Evolutionary conservation across 2,888 invertebrate genomes (phyloP).

Genomic region (Sesia bembeciformis): DNA sequence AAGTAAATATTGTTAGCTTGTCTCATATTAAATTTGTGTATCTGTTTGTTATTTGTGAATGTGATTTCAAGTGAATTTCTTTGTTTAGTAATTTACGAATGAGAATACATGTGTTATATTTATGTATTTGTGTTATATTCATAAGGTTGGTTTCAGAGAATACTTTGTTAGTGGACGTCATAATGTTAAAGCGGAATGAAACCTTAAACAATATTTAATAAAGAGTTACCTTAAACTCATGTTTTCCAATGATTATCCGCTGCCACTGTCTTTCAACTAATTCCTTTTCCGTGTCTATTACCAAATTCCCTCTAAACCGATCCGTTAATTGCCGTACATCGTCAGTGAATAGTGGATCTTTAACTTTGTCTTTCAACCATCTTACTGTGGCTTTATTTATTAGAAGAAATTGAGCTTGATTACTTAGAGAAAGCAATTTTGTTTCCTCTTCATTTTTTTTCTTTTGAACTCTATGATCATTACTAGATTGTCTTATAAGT

Average conservation of each 20-base stretch:
- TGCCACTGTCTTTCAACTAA: conserved; percentile 86
- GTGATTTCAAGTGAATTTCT: background rate
- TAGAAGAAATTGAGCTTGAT: conserved; percentile 90
- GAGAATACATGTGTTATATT: background rate
- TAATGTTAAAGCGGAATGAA: background rate
- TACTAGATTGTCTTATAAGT: conserved; percentile 76
- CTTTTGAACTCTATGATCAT: conserved; percentile 41
- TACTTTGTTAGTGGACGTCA: too few species aligned
- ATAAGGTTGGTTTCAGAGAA: too few species aligned
- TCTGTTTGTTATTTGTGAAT: background rate
- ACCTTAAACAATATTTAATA: background rate
- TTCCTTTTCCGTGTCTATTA: conserved; percentile 81
- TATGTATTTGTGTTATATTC: too few species aligned
- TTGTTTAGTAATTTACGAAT: background rate
- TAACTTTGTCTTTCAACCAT: conserved; percentile 78
- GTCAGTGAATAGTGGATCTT: conserved; percentile 64
- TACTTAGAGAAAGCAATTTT: conserved; percentile 77
- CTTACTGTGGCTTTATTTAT: conserved; percentile 85
- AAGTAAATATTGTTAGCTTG: too few species aligned
- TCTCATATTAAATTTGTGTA: too few species aligned
- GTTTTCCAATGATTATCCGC: conserved; percentile 77
- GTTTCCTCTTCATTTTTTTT: conserved; percentile 30
- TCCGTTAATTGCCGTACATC: conserved; percentile 77
- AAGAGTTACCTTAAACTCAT: conserved; percentile 75
- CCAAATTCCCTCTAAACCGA: conserved; percentile 93